Percentiles rank a stretch among this genome's conserved stretches.
phyloP scores from a whole-genome alignment of 2,888 invertebrate genomes.

The Tridacna gigas region DNA sequence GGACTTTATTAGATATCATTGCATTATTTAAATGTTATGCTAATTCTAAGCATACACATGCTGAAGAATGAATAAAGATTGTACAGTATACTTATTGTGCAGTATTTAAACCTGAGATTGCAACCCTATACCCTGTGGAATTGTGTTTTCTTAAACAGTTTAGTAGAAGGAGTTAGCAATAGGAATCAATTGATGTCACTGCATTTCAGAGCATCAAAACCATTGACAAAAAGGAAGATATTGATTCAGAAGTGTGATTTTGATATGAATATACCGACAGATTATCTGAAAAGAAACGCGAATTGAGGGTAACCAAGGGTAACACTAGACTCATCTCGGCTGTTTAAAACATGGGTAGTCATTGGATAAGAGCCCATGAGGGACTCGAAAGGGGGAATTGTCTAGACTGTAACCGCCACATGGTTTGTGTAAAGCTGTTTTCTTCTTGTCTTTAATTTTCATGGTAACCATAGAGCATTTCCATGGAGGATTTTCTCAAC shows the following conservation, averaged over 20 bases:
- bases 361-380: slow-evolving; percentile 55
- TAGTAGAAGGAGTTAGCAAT: too few relatives aligned
- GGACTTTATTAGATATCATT: neutral
- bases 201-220: too few relatives aligned
- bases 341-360: slow-evolving; percentile 43
- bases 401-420: slow-evolving; percentile 44
- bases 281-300: too few relatives aligned
- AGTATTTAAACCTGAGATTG: neutral
- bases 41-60: too few relatives aligned
- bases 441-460: neutral
- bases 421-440: slow-evolving; percentile 18
- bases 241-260: too few relatives aligned
- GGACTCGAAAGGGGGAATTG: slow-evolving; percentile 45
- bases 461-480: neutral
- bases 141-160: too few relatives aligned
- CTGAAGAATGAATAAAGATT: too few relatives aligned
- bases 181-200: too few relatives aligned
- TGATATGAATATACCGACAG: too few relatives aligned
- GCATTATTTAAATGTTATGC: too few relatives aligned
- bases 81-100: neutral
- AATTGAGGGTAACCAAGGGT: neutral
- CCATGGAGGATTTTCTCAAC: neutral
- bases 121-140: too few relatives aligned
- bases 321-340: slow-evolving; percentile 19
- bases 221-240: too few relatives aligned